Base-by-base conservation (phyloP, 2,888 invertebrate genomes). In the Pseudococcus jackbeardsleyi region DNA sequence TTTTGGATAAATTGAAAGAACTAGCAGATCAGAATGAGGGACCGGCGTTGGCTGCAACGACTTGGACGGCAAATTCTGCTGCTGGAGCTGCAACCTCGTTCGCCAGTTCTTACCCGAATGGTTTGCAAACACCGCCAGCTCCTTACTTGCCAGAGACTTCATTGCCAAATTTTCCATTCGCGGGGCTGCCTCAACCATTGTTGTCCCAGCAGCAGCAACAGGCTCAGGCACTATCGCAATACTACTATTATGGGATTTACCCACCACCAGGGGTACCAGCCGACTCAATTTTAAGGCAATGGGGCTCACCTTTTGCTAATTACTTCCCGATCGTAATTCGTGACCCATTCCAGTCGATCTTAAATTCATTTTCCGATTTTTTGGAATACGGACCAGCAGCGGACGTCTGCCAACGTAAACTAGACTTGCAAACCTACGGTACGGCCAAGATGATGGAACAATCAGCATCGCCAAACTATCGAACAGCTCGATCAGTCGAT, bases 341-440 rank as follows among this genome's bases (percentile, higher is more conserved):
- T 91, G 93, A 94, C 90, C 94, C 94, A 0, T 90, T 94, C 15
- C 90, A 93, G 9, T 92, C 92, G 89, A 91, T 93, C 85, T 91
- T 93, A 50, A 93, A 93, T 82, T 93, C 93, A 4, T 92, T 93
- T 90, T 79, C 92, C 48, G 93, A 92, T 89, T 92, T 94, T 90
- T 90, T 94, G 79, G 94, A 94, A 91, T 93, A 93, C 89, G 94
- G 94, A 0, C 94, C 94, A 90, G 92, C 90, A 84, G 93, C 93
- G 64, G 93, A 94, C 90, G 92, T 93, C 22, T 93, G 93, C 90
- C 88, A 42, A 9, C 48, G 54, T 26, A 48, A 22, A 39, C 79
- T 46, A 82, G 77, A 11, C 39, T 8, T 39, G 9, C n/a, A n/a
- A n/a, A n/a, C n/a, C n/a, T n/a, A n/a, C 39, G 39, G 39, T 39